Base-by-base conservation (phyloP, 2,888 invertebrate species). In the Sipha maydis region DNA sequence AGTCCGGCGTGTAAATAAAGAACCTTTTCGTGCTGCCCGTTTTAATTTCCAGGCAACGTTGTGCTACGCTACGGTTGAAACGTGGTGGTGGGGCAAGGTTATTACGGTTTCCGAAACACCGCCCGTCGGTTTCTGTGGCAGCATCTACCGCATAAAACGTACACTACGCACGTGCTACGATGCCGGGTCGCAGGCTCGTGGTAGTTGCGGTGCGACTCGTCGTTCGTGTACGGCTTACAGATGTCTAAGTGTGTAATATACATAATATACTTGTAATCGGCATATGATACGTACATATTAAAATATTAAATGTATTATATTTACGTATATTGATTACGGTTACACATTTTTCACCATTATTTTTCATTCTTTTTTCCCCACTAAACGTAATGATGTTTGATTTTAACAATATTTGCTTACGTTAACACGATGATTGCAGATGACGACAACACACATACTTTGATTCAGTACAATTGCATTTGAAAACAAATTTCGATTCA, bases 21-120 rank as follows among this genome's bases (percentile, higher is more conserved):
- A 88, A 88, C 80, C 61, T 88, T 75, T 82, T 67, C 86, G 73
- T 41, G 76, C 75, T 61, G 80, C 28, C 79, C 73, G 71, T 79
- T 73, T 79, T 61, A 34, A 71, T 86, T 79, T 86, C 79, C 71
- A 48, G 61, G 56, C 61, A 14, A 41, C 73, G 61, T 61, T n/a
- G 28, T 71, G 61, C 9, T 25, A 41, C 38, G 56, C 21, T 21
- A 3, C 14, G 14, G 73, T 54, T 11, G n/a, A 3, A 0, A 25
- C 1, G 54, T 0, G 41, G 80, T 21, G 75, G 86, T 48, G 80
- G 86, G 85, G 67, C 67, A 67, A 77, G 76, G 67, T 77, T 85
- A 84, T 77, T 19, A 21, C 14, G 61, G 61, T 31, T 25, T 67
- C 34, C 76, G 77, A n/a, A n/a, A 25, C 19, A 21, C 61, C 14